These are phyloP conservation scores for Eueremaeus valkanovi DNA, from an alignment of 2,888 invertebrate genomes.

Conservation along the genomic window DNA sequence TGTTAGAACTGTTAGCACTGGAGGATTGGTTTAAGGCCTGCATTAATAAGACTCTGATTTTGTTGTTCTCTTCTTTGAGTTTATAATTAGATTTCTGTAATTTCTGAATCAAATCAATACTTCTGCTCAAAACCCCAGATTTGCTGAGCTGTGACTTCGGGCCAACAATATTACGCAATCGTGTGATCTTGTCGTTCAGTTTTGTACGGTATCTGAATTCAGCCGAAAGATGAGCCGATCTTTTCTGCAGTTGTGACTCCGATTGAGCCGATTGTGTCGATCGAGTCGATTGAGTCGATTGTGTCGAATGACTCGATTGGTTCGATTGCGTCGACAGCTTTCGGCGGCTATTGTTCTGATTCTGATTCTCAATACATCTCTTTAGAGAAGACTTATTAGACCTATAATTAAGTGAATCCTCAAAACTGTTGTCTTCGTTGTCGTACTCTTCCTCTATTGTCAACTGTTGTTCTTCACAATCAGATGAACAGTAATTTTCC, in stretches of 20 bases:
- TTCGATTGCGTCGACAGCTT: not conserved
- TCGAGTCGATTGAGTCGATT: not conserved
- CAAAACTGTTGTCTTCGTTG: not conserved
- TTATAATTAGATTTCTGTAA: conserved; percentile 20
- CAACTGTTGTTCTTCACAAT: not conserved
- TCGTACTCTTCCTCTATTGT: not conserved
- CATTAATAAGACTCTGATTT: not conserved
- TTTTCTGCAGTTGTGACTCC: conserved; percentile 26
- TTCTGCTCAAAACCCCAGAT: conserved; percentile 33
- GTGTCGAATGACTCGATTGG: not conserved
- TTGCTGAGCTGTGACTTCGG: conserved; percentile 32
- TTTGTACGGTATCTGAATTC: conserved; percentile 39
- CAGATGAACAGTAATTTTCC: not conserved
- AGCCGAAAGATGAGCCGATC: conserved; percentile 38
- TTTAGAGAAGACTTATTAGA: not conserved
- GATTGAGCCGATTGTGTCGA: not conserved
- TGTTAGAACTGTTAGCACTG: no score
- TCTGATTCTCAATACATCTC: not conserved
- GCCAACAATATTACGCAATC: conserved; percentile 26
- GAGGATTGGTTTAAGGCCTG: conserved; percentile 14
- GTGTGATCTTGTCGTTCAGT: conserved; percentile 36
- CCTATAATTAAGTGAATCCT: not conserved
- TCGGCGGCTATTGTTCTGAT: not conserved
- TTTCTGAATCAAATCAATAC: conserved; percentile 33
- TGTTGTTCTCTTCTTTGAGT: not conserved